Percentiles rank a stretch among this genome's conserved stretches.
These are phyloP conservation scores for Zaprionus taronus DNA, from an alignment of 1,140 invertebrate genomes.

Conservation along the genomic window DNA sequence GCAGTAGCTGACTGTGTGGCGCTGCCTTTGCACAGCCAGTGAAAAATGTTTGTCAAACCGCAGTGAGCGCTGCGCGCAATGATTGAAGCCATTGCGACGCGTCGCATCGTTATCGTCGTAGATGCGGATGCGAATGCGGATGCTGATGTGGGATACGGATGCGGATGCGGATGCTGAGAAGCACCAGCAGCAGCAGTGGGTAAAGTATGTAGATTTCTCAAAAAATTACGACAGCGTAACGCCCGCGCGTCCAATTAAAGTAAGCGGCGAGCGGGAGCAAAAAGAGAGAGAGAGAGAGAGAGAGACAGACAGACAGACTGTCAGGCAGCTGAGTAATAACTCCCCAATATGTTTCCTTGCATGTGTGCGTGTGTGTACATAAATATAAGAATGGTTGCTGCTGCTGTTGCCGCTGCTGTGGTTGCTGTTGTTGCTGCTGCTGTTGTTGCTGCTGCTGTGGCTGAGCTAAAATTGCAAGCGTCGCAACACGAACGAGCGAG, in stretches of 20 bases:
- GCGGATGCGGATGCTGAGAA: conserved; percentile 27
- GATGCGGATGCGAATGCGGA: conserved; percentile 43
- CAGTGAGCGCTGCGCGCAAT: conserved; percentile 75
- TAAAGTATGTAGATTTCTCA: conserved; percentile 72
- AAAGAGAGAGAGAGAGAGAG: conserved; percentile 4
- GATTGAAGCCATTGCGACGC: conserved; percentile 77
- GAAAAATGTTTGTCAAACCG: conserved; percentile 82
- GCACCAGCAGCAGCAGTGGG: conserved; percentile 11
- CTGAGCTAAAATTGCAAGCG: conserved; percentile 72
- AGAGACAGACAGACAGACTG: conserved; percentile 21
- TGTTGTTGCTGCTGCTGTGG: conserved; percentile 30
- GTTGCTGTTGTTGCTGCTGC: conserved; percentile 8
- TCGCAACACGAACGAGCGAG: conserved; percentile 72
- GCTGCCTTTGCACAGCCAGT: conserved; percentile 71
- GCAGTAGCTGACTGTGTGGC: background rate
- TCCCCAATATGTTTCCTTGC: conserved; percentile 68
- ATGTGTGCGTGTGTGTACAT: conserved; percentile 31
- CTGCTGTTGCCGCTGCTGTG: conserved; percentile 19
- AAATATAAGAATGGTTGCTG: conserved; percentile 45
- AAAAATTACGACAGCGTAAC: conserved; percentile 74
- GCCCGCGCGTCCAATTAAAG: conserved; percentile 76
- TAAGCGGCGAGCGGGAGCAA: conserved; percentile 59
- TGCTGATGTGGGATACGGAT: conserved; percentile 30
- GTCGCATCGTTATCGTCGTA: conserved; percentile 56
- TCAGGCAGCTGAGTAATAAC: conserved; percentile 65